Evolutionary conservation across 2,113 vertebrate genomes (phyloP), one percentile per base, ranked within the genome.

Genomic region (Bagarius yarrelli): DNA sequence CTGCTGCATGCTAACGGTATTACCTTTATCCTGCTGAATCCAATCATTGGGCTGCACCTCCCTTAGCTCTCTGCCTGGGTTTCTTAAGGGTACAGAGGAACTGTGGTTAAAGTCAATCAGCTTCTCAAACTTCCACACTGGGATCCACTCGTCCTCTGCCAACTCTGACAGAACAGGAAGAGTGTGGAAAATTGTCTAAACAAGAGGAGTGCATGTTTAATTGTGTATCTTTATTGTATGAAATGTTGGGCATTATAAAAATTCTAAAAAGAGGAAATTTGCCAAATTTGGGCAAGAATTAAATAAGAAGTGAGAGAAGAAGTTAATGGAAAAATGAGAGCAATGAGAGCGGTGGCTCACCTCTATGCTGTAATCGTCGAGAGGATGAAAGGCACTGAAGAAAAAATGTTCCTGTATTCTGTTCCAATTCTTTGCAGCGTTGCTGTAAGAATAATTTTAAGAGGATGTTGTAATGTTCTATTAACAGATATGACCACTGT

Each of bases 381-480:
- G 60, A n/a, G 84, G 84, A 56, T 85, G 66, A 32, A 85, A 85
- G 18, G 23, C 66, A 57, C 82, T 82, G 63, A 99, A 99, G 87
- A 99, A 99, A 87, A 98, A 99, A 79, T 99, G 96, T 27, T 98
- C 95, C 82, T 98, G 97, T 87, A 99, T 97, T 88, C 94, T 94
- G 0, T 89, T 92, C 97, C 97, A 98, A 84, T 98, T 99, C 88
- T 94, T 99, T 88, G 88, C 93, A 34, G 95, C 96, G 83, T 97
- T 98, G 87, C 96, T 98, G 74, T 69, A 87, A 16, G 76, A 34
- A 34, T 18, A 64, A 64, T 32, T 27, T 21, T 34, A 8, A 8
- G 30, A 34, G 18, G 5, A 64, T 64, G 61, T 34, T 21, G 30
- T 21, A 32, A 34, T 64, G 1, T 8, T 59, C 30, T 32, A 57